Conservation (phyloP, 2,113 vertebrate species). For the Vimba vimba region DNA sequence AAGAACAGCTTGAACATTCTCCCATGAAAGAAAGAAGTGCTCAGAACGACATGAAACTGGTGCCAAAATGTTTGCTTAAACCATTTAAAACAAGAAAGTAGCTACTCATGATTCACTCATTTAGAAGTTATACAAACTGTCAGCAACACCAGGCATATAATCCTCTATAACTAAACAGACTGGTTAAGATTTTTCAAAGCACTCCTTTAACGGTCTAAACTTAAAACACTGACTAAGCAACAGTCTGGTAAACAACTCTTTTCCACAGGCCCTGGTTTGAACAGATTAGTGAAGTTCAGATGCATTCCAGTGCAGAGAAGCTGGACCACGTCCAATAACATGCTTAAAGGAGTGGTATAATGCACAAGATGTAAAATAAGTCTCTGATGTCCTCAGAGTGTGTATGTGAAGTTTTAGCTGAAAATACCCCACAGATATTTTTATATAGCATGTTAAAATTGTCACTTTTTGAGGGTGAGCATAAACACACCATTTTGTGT, state of each 20-base stretch:
- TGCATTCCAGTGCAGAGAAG: constrained; percentile 1
- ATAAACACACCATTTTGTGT: too few species aligned
- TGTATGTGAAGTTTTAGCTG: too few species aligned
- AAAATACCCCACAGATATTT: too few species aligned
- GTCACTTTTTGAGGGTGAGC: too few species aligned
- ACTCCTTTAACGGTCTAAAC: not conserved
- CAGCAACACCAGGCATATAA: not conserved
- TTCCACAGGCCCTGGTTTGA: not conserved
- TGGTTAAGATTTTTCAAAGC: not conserved
- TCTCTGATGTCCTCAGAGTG: too few species aligned
- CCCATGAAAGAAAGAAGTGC: not conserved
- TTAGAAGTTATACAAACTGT: not conserved
- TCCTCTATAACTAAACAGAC: not conserved
- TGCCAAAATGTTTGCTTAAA: not conserved
- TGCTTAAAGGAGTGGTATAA: not conserved
- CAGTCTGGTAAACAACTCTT: constrained; percentile 6
- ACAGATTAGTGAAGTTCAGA: constrained; percentile 39
- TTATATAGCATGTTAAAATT: too few species aligned
- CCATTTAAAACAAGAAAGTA: not conserved
- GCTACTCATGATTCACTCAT: not conserved
- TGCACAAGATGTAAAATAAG: too few species aligned
- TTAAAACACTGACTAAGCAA: not conserved
- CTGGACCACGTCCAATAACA: constrained; percentile 9
- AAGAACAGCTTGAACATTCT: not conserved
- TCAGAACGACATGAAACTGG: not conserved